Evolutionary conservation across 2,888 invertebrate species (phyloP).

Genomic region (Ornithoptera priamus): DNA sequence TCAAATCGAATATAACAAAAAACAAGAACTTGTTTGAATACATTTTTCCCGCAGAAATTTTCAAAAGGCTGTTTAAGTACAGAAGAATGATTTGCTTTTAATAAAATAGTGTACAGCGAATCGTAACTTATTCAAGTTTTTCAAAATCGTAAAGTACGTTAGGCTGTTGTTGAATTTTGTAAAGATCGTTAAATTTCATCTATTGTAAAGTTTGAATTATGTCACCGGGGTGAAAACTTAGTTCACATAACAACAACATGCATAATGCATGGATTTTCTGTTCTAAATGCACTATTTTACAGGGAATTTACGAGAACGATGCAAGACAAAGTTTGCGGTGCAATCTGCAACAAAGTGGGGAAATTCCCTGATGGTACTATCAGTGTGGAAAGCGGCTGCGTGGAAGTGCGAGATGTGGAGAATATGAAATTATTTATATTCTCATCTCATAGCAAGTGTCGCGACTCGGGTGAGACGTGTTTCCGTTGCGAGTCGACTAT

Average conservation of each 20-base stretch:
- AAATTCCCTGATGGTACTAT: conserved; percentile 21
- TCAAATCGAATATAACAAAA: background rate
- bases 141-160: no score
- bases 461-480: conserved; percentile 42
- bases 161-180: background rate
- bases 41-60: background rate
- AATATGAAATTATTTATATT: conserved; percentile 37
- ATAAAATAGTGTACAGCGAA: conserved; percentile 5
- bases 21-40: background rate
- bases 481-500: conserved; percentile 47
- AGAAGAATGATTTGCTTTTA: background rate
- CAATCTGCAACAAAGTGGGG: conserved; percentile 32
- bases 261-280: conserved; percentile 4
- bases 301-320: conserved; percentile 12
- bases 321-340: conserved; percentile 20
- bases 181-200: background rate
- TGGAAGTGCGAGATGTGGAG: conserved; percentile 20
- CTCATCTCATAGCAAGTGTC: conserved; percentile 37
- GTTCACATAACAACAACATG: background rate
- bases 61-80: background rate
- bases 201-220: conserved; percentile 8
- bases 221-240: background rate
- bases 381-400: background rate
- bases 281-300: conserved; percentile 14
- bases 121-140: background rate